phyloP scores from a whole-genome alignment of 2,797 vertebrate species.

The Avahi laniger region DNA sequence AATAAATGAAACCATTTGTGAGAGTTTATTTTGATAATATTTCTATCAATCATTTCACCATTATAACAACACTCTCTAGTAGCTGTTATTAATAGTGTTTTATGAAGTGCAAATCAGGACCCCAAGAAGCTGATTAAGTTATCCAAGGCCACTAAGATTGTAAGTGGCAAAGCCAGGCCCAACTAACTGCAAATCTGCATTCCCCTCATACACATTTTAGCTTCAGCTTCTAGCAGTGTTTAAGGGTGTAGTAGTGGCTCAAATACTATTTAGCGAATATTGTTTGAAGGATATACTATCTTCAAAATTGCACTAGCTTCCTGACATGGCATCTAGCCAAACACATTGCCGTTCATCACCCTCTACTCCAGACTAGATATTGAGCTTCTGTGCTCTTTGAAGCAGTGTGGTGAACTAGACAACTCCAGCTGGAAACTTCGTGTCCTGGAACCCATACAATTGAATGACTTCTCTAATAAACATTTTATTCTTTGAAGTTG shows the following conservation, averaged over 20 bases:
- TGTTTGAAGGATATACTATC: not conserved
- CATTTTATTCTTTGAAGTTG: conserved; percentile 39
- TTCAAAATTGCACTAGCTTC: not conserved
- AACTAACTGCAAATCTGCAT: not conserved
- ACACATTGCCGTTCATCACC: not conserved
- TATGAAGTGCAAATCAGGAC: not conserved
- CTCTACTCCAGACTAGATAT: not conserved
- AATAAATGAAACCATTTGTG: conserved; percentile 29
- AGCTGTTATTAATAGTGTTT: conserved; percentile 8
- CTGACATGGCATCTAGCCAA: not conserved
- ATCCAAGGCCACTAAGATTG: not conserved
- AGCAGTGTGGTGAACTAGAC: not conserved
- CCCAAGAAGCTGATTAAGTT: not conserved
- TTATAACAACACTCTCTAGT: not conserved
- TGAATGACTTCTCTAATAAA: conserved; percentile 36
- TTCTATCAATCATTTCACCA: not conserved
- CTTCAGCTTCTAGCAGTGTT: not conserved
- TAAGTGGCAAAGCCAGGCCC: not conserved
- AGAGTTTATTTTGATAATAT: conserved; percentile 10
- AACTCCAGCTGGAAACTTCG: not conserved
- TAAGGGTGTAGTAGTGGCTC: not conserved
- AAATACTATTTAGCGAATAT: not conserved
- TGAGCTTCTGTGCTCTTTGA: conserved; percentile 21
- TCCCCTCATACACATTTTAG: not conserved
- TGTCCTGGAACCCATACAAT: not conserved